Percentiles rank a stretch among this genome's conserved stretches.
Evolutionary conservation across 2,797 vertebrate species (phyloP).

Genomic region (Sebastiscus albofasciatus): DNA sequence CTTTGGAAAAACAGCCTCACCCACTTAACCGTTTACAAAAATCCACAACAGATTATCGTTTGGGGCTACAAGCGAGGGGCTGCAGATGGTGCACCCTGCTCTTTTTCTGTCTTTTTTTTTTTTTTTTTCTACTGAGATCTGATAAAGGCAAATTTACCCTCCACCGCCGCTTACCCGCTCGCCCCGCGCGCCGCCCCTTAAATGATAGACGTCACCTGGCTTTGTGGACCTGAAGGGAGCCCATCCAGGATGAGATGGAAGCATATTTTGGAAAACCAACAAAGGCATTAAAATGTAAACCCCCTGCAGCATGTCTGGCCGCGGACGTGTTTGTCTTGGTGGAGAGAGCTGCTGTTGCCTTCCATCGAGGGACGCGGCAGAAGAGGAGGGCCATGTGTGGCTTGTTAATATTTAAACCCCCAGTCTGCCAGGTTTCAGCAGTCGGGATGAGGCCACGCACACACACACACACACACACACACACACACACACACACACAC

Average conservation of each 20-base stretch:
- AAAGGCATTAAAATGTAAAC: constrained; percentile 89
- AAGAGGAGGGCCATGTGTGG: constrained; percentile 86
- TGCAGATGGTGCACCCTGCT: constrained; percentile 67
- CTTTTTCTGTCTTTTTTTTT: constrained; percentile 32
- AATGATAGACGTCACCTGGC: constrained; percentile 81
- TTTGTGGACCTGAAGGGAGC: constrained; percentile 80
- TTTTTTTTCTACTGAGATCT: constrained; percentile 34
- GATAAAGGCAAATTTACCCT: constrained; percentile 51
- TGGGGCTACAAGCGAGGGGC: constrained; percentile 44
- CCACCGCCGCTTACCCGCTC: background rate
- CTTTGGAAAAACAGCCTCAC: constrained; percentile 25
- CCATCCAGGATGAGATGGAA: constrained; percentile 83
- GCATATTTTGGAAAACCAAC: constrained; percentile 90
- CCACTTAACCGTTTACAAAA: constrained; percentile 59
- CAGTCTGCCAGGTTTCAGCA: constrained; percentile 83
- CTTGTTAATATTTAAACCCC: constrained; percentile 89
- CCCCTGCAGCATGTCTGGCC: constrained; percentile 87
- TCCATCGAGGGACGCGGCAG: constrained; percentile 80
- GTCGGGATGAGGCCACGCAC: constrained; percentile 65
- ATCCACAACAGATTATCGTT: constrained; percentile 69
- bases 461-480: constrained; percentile 42
- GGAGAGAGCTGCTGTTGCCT: constrained; percentile 81
- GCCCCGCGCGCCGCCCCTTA: constrained; percentile 16
- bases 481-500: constrained; percentile 44
- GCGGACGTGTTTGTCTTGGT: constrained; percentile 82